Conservation (phyloP, 2,113 vertebrate species). For the Perccottus glenii region DNA sequence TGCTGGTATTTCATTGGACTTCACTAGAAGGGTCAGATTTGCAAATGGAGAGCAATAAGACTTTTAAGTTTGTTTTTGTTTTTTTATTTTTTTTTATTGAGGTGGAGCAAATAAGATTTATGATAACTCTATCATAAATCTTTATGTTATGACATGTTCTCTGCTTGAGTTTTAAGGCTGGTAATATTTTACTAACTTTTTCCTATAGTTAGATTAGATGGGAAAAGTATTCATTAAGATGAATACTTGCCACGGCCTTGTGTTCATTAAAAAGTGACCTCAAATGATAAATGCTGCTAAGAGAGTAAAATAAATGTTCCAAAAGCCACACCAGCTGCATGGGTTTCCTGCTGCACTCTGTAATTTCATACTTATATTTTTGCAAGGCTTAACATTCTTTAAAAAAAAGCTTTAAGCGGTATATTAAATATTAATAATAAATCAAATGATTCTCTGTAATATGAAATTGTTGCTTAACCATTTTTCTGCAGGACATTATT, state of each 20-base stretch:
- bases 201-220: neutral
- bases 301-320: neutral
- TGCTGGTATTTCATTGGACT: slow-evolving; percentile 29
- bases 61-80: too few relatives aligned
- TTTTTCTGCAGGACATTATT: slow-evolving; percentile 30
- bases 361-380: neutral
- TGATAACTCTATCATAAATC: slow-evolving; percentile 22
- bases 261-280: neutral
- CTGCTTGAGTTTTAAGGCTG: slow-evolving; percentile 1
- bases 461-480: slow-evolving; percentile 6
- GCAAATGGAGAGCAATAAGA: slow-evolving; percentile 34
- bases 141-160: slow-evolving; percentile 34
- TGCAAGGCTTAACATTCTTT: neutral
- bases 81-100: too few relatives aligned
- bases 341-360: neutral
- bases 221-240: neutral
- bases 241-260: neutral
- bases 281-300: neutral
- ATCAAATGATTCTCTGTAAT: slow-evolving; percentile 7
- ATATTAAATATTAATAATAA: neutral
- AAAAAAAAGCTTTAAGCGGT: neutral
- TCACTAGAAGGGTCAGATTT: slow-evolving; percentile 41
- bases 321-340: neutral
- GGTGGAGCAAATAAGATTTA: neutral
- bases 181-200: neutral